Base-by-base conservation (phyloP, 2,797 vertebrate species). In the Momotus momota region DNA sequence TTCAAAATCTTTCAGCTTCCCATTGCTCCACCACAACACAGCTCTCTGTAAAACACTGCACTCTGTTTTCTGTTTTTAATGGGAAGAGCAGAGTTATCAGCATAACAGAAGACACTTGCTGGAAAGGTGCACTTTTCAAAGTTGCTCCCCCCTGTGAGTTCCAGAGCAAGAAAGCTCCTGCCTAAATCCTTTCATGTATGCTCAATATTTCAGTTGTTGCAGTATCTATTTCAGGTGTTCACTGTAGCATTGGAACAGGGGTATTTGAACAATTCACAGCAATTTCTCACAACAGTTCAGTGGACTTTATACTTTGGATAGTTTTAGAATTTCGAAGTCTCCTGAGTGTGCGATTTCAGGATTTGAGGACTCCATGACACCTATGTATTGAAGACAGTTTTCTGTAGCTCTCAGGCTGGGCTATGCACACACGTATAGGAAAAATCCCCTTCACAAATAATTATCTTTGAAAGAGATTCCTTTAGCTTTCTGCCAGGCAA, bases 1-100 rank as follows among this genome's bases (percentile, higher is more conserved):
- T 46, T 22, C 61, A n/a, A 60, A 84, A 79, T 20, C 75, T 90
- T 94, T 90, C 74, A 87, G 35, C 75, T 97, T 96, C 94, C 83
- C 79, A 78, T 82, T 96, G 83, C 62, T 86, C 81, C 90, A 88
- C 71, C 62, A 87, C 67, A 93, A 54, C 62, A 85, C 77, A 95
- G 67, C 65, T 94, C 79, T 79, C 57, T 14, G 15, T 61, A 88
- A 85, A 95, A 90, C 49, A 67, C 87, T 86, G 57, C 31, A 74
- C 60, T 7, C 81, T 48, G 29, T 35, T 70, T 62, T 78, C 35
- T 60, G 54, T 25, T 43, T 81, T 52, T 67, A 78, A 35, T 27
- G 52, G 20, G 51, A 51, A 95, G 49, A 58, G 49, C 51, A 74
- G 62, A 48, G 40, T 40, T 6, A 1, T 15, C 13, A 8, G 31